Conservation (phyloP, 2,888 invertebrate genomes). For the Bombylius discolor region DNA sequence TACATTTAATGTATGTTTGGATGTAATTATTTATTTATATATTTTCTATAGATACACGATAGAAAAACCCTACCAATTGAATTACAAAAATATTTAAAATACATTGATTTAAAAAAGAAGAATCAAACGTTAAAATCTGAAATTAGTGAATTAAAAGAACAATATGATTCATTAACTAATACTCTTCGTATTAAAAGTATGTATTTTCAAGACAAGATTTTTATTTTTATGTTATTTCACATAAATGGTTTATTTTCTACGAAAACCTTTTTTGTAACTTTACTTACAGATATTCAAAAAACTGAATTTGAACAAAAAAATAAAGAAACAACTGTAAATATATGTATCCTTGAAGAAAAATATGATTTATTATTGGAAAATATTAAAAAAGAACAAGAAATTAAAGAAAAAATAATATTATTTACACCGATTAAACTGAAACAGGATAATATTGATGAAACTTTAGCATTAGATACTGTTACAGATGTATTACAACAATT, state of each 20-base stretch:
- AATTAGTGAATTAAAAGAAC: constrained; percentile 19
- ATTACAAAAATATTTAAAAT: constrained; percentile 25
- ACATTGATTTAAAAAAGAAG: constrained; percentile 23
- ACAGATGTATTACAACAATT: constrained; percentile 24
- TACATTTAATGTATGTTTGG: too few species aligned
- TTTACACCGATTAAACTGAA: constrained; percentile 28
- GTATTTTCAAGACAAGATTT: constrained; percentile 2
- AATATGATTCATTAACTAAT: constrained; percentile 22
- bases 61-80: constrained; percentile 20
- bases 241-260: not conserved
- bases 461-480: constrained; percentile 21
- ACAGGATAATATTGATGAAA: constrained; percentile 25
- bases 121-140: constrained; percentile 17
- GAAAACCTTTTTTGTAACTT: not conserved
- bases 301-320: constrained; percentile 23
- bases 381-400: constrained; percentile 21
- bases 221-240: not conserved
- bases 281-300: constrained; percentile 24
- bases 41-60: too few species aligned
- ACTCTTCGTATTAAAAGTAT: constrained; percentile 29
- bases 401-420: constrained; percentile 19
- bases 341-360: constrained; percentile 25
- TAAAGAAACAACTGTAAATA: constrained; percentile 19
- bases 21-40: too few species aligned
- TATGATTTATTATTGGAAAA: constrained; percentile 18